Base-by-base conservation (phyloP, 1,140 invertebrate genomes). In the Tetragnatha versicolor region DNA sequence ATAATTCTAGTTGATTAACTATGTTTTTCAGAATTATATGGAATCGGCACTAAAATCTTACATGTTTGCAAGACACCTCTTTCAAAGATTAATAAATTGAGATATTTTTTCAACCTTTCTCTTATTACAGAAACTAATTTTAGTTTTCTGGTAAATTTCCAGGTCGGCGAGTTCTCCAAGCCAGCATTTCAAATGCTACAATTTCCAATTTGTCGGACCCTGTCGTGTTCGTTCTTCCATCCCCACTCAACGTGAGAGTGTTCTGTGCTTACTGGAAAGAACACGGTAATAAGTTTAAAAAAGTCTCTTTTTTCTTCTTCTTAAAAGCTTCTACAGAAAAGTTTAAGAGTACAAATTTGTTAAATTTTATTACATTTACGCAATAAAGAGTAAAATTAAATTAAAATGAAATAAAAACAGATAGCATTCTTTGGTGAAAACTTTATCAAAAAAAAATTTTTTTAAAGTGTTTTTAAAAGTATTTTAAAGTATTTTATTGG, bases 201-300 rank as follows among this genome's bases (percentile, higher is more conserved):
- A 81, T 88, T n/a, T 49, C 70, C 2, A 85, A 86, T 77, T 82
- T 88, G 5, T 84, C 82, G 0, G 80, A 84, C 27, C 86, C 87
- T 4, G 83, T 88, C 0, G 75, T 81, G 10, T 88, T 86, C 63
- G 82, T 82, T 29, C 81, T 88, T 14, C 81, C 84, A 77, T 84
- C 80, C 80, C 47, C 66, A 37, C 75, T 33, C 31, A 83, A 83
- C 81, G 84, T 37, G 42, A 31, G 45, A 60, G 72, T 84, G 39
- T 83, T 82, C 0, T 89, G 88, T 82, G 87, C 86, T 6, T 88
- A 84, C 77, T 89, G 88, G 88, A 83, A 88, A 72, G 81, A 82
- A 27, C 49, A 81, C 45, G 84, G 87, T 88, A 84, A 83, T 82
- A 83, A 60, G 31, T 55, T 22, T 35, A 60, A 5, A 14, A 45